Base-by-base conservation (phyloP, 2,888 invertebrate species). In the Andrena haemorrhoa region DNA sequence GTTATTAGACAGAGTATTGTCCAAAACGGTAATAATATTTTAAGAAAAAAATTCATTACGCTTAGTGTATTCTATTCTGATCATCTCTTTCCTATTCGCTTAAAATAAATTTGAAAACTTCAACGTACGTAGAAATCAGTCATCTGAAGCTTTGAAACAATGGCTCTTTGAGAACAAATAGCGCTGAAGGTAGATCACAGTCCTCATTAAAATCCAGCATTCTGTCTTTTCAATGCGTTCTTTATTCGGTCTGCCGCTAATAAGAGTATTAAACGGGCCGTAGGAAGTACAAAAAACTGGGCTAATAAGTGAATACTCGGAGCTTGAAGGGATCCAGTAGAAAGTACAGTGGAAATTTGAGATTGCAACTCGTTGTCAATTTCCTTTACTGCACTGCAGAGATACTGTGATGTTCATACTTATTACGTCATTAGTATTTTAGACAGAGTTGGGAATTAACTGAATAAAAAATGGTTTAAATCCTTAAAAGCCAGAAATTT, bases 251-350 rank as follows among this genome's bases (percentile, higher is more conserved):
- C 83, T 76, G 76, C 26, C 69, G 70, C 56, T 79, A 78, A 74
- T 81, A 84, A 71, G 72, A 33, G 61, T 76, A 80, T 82, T 79
- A 85, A 85, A 79, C 79, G 63, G 74, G 33, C 53, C 77, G 68
- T 85, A 60, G 66, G 35, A 72, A 75, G 77, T 72, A 76, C 76
- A 78, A 77, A 82, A 63, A 69, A 66, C 41, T 23, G 29, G 72
- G 64, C 73, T 80, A 78, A 86, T 86, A 80, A 79, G 77, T 74
- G 78, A 58, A 60, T 47, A 53, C 56, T 70, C 80, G 65, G 51
- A 51, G 70, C 33, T 41, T 41, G 26, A 63, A 49, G 58, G 26
- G 75, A 63, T 63, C 26, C 20, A 70, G 74, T 84, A 68, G 63
- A 66, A 79, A 60, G 68, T 70, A 41, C 47, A 41, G 75, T 47